Evolutionary conservation across 2,113 vertebrate genomes (phyloP).

Genomic region (Ginglymostoma cirratum): DNA sequence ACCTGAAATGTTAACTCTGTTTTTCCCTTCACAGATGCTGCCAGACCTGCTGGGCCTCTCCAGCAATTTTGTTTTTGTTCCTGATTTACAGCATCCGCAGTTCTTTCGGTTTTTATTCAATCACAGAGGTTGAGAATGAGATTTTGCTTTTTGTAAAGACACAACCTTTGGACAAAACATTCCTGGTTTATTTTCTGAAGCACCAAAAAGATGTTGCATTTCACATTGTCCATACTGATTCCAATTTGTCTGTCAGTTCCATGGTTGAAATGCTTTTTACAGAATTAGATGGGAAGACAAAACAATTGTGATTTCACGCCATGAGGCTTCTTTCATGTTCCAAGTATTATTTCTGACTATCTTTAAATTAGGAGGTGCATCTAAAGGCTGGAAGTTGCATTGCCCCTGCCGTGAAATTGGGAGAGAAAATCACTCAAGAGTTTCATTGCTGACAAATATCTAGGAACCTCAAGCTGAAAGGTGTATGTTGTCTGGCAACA

Average conservation of each 20-base stretch:
- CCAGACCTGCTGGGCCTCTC: too few relatives aligned
- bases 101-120: not conserved
- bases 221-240: not conserved
- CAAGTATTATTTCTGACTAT: not conserved
- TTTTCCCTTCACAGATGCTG: too few relatives aligned
- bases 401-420: not conserved
- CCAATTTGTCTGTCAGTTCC: not conserved
- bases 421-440: not conserved
- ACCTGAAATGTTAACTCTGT: too few relatives aligned
- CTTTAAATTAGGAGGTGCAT: not conserved
- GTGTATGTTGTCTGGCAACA: not conserved
- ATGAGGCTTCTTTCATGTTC: not conserved
- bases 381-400: not conserved
- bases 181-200: not conserved
- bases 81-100: too few relatives aligned
- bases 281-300: not conserved
- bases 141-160: not conserved
- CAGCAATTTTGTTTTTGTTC: too few relatives aligned
- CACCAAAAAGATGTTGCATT: not conserved
- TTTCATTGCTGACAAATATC: not conserved
- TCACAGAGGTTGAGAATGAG: not conserved
- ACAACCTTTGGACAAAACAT: not conserved
- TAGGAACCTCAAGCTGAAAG: too few relatives aligned
- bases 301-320: not conserved
- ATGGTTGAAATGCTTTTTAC: not conserved